Evolutionary conservation across 2,888 invertebrate species (phyloP).

Genomic region (Ornithoptera priamus): DNA sequence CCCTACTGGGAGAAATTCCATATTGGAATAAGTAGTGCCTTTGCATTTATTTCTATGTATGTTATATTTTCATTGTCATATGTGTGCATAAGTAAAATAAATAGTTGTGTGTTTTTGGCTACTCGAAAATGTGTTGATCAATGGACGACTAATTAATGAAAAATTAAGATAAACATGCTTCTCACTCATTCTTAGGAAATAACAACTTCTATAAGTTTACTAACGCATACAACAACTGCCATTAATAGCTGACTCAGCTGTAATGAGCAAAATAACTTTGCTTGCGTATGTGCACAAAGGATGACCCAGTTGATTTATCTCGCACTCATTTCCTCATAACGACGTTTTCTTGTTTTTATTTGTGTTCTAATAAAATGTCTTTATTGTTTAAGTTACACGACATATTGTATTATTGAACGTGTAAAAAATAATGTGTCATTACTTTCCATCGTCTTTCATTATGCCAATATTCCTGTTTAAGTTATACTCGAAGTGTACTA

Average conservation of each 20-base stretch:
- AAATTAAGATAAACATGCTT: not conserved
- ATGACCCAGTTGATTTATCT: conserved; percentile 6
- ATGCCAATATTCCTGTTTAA: not conserved
- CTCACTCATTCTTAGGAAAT: not conserved
- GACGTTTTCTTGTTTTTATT: conserved; percentile 6
- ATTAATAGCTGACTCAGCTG: conserved; percentile 4
- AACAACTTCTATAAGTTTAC: conserved; percentile 3
- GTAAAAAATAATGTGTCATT: not conserved
- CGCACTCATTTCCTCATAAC: conserved; percentile 5
- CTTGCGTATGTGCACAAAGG: conserved; percentile 1
- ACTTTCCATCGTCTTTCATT: not conserved
- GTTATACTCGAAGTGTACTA: too few species aligned
- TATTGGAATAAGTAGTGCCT: too few species aligned
- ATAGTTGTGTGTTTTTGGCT: too few species aligned
- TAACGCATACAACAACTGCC: not conserved
- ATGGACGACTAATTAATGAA: not conserved
- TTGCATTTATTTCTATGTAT: too few species aligned
- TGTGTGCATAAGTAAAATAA: too few species aligned
- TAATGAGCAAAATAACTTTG: conserved; percentile 6
- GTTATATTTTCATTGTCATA: too few species aligned
- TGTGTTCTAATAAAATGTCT: conserved; percentile 3
- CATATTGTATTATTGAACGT: not conserved
- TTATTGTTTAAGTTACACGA: not conserved
- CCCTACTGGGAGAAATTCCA: too few species aligned
- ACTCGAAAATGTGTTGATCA: too few species aligned